Percentiles rank a stretch among this genome's conserved stretches.
Evolutionary conservation across 2,797 vertebrate species (phyloP).

Genomic region (Heterohyrax brucei): DNA sequence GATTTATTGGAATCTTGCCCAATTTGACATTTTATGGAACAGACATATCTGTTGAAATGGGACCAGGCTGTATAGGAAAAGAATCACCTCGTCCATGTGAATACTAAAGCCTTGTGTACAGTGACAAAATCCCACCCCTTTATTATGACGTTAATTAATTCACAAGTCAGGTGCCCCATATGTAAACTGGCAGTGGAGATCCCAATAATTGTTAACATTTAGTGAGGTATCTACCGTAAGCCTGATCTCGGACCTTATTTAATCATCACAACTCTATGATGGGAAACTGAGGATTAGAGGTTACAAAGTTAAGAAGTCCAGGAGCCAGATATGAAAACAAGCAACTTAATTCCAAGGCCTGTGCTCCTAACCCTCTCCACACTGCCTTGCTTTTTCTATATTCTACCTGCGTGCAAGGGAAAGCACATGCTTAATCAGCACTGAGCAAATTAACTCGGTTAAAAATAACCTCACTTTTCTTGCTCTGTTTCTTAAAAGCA

Average conservation of each 20-base stretch:
- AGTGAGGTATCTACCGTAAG: neutral
- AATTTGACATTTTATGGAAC: neutral
- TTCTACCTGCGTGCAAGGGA: neutral
- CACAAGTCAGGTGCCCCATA: neutral
- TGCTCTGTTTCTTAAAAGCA: slow-evolving; percentile 51
- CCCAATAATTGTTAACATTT: neutral
- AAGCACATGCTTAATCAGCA: slow-evolving; percentile 19
- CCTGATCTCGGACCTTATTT: neutral
- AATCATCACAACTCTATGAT: neutral
- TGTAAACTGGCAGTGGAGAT: neutral
- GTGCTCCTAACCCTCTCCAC: neutral
- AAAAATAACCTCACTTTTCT: slow-evolving; percentile 63
- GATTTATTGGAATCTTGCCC: neutral
- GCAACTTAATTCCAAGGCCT: neutral
- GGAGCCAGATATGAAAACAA: neutral
- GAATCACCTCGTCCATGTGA: neutral
- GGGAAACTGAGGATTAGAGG: slow-evolving; percentile 12
- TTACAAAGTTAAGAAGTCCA: neutral
- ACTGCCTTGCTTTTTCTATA: neutral
- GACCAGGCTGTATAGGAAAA: neutral
- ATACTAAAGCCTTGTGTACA: rapidly evolving
- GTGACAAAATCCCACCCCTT: neutral
- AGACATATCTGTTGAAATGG: neutral
- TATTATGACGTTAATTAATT: neutral
- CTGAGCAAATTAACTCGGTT: slow-evolving; percentile 37